Conservation (phyloP, 53 echinoderm and acorn worm genomes). For the Patiria pectinifera region DNA sequence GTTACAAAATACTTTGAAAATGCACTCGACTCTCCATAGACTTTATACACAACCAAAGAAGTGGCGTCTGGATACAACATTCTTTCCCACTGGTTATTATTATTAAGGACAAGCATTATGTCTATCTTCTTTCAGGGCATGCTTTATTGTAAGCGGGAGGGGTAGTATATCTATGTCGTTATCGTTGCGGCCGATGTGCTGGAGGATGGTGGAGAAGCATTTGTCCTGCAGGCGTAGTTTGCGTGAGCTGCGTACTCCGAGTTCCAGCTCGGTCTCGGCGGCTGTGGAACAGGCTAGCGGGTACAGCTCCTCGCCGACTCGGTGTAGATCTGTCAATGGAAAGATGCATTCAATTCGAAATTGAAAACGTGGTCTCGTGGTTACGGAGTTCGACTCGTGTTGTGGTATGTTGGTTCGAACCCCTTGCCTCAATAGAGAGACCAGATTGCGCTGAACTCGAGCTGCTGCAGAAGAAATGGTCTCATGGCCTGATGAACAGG, state of each 20-base stretch:
- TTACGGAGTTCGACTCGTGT: too few species aligned
- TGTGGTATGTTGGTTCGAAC: too few species aligned
- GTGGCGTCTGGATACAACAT: too few species aligned
- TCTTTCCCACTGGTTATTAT: too few species aligned
- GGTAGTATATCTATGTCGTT: constrained; percentile 63
- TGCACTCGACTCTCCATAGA: too few species aligned
- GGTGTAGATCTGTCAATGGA: constrained; percentile 20
- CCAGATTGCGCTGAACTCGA: too few species aligned
- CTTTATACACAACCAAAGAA: neutral
- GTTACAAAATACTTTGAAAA: too few species aligned
- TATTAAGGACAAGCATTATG: neutral
- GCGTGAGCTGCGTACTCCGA: constrained; percentile 56
- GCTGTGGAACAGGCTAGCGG: constrained; percentile 64
- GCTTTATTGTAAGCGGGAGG: constrained; percentile 57
- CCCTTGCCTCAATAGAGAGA: too few species aligned
- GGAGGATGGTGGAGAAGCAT: constrained; percentile 65
- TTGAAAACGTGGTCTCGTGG: neutral
- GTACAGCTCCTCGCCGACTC: constrained; percentile 60
- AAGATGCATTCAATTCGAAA: neutral
- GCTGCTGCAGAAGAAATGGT: too few species aligned
- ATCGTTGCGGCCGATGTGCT: constrained; percentile 23
- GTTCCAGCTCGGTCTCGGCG: constrained; percentile 65
- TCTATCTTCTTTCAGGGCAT: constrained; percentile 26
- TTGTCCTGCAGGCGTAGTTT: constrained; percentile 68
- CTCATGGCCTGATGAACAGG: too few species aligned